Evolutionary conservation across 2,797 vertebrate genomes (phyloP).

Genomic region (Apodemus agrarius): DNA sequence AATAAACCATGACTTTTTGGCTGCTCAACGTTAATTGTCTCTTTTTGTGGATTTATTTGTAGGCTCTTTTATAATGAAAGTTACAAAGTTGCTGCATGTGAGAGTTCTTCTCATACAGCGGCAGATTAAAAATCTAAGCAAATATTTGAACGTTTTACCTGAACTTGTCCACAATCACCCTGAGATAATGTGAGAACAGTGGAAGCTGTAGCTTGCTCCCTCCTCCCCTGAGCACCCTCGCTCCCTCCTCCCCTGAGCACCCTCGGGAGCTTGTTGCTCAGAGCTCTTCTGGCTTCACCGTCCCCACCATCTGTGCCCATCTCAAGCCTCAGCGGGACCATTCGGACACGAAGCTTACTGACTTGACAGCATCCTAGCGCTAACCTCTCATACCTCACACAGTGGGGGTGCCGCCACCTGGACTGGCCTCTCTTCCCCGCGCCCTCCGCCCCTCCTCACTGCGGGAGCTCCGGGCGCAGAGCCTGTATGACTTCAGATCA

Average conservation of each 20-base stretch:
- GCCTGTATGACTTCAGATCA: slow-evolving; percentile 65
- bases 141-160: slow-evolving; percentile 83
- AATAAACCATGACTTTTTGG: slow-evolving; percentile 92
- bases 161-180: slow-evolving; percentile 83
- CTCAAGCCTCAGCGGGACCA: slow-evolving; percentile 85
- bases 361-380: slow-evolving; percentile 82
- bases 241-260: slow-evolving; percentile 83
- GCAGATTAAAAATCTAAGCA: slow-evolving; percentile 75
- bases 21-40: slow-evolving; percentile 91
- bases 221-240: slow-evolving; percentile 82
- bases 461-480: slow-evolving; percentile 66
- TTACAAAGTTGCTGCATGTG: slow-evolving; percentile 82
- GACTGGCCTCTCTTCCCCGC: slow-evolving; percentile 65
- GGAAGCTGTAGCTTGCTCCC: slow-evolving; percentile 85
- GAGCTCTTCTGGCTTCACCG: slow-evolving; percentile 75
- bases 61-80: slow-evolving; percentile 87
- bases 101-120: slow-evolving; percentile 80
- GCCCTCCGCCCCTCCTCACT: slow-evolving; percentile 39
- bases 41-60: slow-evolving; percentile 89
- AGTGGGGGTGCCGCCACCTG: slow-evolving; percentile 74
- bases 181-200: slow-evolving; percentile 83
- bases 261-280: slow-evolving; percentile 82
- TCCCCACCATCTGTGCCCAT: slow-evolving; percentile 86
- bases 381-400: slow-evolving; percentile 84
- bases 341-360: slow-evolving; percentile 86